Percentiles rank a stretch among this genome's conserved stretches.
Evolutionary conservation across 2,888 invertebrate genomes (phyloP).

Genomic region (Pammene fasciana): DNA sequence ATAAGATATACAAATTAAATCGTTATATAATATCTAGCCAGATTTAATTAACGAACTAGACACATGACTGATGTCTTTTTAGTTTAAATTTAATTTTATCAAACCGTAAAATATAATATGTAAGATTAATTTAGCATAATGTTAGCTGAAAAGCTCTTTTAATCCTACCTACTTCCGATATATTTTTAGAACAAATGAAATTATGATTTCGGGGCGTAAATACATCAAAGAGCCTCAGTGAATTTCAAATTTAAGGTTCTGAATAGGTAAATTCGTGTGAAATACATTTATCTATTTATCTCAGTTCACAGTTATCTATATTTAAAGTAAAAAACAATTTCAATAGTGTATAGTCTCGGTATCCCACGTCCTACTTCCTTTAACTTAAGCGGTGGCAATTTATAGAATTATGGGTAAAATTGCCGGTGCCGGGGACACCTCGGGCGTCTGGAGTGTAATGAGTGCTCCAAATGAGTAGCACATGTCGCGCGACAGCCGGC

Average conservation of each 20-base stretch:
- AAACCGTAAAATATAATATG: not conserved
- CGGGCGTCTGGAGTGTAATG: slow-evolving; percentile 73
- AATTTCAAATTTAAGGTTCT: too few relatives aligned
- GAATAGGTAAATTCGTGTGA: too few relatives aligned
- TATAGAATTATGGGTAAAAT: slow-evolving; percentile 75
- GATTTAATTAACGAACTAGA: slow-evolving; percentile 49
- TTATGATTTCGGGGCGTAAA: too few relatives aligned
- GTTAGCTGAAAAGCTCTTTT: too few relatives aligned
- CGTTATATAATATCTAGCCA: slow-evolving; percentile 21
- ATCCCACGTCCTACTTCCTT: slow-evolving; percentile 59
- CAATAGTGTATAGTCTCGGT: slow-evolving; percentile 31
- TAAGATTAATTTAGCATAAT: not conserved
- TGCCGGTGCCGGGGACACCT: slow-evolving; percentile 74
- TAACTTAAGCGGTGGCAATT: slow-evolving; percentile 69
- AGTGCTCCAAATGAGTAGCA: slow-evolving; percentile 80
- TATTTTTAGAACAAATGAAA: not conserved
- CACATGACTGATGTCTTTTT: slow-evolving; percentile 46
- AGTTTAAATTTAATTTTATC: not conserved
- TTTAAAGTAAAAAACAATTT: not conserved
- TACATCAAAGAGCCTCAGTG: too few relatives aligned
- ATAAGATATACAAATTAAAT: slow-evolving; percentile 47
- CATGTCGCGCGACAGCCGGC: slow-evolving; percentile 81
- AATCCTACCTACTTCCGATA: not conserved
- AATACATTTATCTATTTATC: too few relatives aligned
- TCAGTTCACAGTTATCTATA: not conserved